Base-by-base conservation (phyloP, 2,888 invertebrate species). In the Dione vanillae region DNA sequence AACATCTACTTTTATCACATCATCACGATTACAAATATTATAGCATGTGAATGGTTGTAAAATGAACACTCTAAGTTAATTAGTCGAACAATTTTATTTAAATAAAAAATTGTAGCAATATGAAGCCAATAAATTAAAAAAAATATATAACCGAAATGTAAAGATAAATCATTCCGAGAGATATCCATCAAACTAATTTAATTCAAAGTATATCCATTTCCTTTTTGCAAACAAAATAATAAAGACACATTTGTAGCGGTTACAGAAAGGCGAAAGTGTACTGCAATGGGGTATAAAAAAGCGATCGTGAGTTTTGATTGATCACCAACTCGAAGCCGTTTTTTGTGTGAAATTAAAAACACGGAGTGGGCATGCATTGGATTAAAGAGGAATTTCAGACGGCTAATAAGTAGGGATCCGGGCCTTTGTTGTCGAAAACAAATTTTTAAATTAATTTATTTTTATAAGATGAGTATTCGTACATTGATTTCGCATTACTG, bases 321-420 rank as follows among this genome's bases (percentile, higher is more conserved):
- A 93, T 93, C 92, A 93, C 93, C 92, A 84, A 86, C 84, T 87
- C 86, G 78, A 79, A 85, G 86, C 85, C 78, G 85, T 87, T 93
- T 90, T 92, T 93, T 92, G 89, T 90, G 88, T 89, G 89, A 90
- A 92, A 93, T 93, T 93, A 93, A 92, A 92, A 92, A 91, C 88
- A 83, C 84, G 88, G 82, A 87, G 83, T 88, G 87, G 85, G 88
- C 89, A 89, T 90, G 88, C 89, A 88, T 88, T 85, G 91, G 90
- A 91, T 92, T 90, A 88, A 88, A 88, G 87, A 89, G 87, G 89
- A 91, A 91, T 92, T 90, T 86, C 85, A 83, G 84, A 82, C 81
- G 79, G 82, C 85, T 84, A 86, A 85, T 85, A 86, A 85, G 84
- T 84, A 83, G 82, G 85, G 84, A 83, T 78, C 78, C 79, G 78